Conservation (phyloP, 2,888 invertebrate species). For the Pachliopta kotzebuea region DNA sequence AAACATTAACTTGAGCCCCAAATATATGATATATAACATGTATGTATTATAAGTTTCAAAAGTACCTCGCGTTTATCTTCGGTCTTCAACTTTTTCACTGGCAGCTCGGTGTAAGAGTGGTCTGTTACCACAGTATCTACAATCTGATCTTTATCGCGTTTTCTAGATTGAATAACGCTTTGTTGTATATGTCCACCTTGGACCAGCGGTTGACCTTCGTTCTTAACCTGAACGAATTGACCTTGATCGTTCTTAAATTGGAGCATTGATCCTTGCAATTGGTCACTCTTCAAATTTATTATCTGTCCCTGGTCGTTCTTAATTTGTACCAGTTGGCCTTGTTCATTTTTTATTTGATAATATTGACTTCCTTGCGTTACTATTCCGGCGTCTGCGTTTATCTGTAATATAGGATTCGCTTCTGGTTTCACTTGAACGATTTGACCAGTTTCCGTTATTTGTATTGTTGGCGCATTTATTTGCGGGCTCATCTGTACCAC, state of each 20-base stretch:
- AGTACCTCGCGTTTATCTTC: constrained; percentile 62
- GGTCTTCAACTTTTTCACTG: constrained; percentile 58
- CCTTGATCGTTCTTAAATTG: constrained; percentile 63
- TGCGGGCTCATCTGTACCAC: constrained; percentile 70
- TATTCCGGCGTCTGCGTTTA: constrained; percentile 49
- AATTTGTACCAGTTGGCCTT: constrained; percentile 68
- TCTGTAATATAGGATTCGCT: constrained; percentile 56
- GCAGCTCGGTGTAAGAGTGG: constrained; percentile 68
- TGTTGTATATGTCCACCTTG: constrained; percentile 38
- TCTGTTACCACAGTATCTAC: constrained; percentile 55
- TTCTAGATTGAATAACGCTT: constrained; percentile 40
- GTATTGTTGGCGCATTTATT: constrained; percentile 71
- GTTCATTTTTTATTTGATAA: constrained; percentile 72
- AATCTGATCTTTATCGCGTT: constrained; percentile 53
- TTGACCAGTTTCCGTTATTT: constrained; percentile 73
- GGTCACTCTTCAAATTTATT: constrained; percentile 67
- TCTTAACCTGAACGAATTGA: constrained; percentile 34
- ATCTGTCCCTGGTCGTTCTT: constrained; percentile 73
- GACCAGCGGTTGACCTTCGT: constrained; percentile 34
- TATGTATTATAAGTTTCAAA: neutral
- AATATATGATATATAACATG: constrained; percentile 1
- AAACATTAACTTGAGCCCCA: neutral
- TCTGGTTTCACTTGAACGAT: constrained; percentile 71
- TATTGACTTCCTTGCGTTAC: constrained; percentile 55
- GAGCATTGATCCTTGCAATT: constrained; percentile 48